These are phyloP conservation scores for Eilema depressum DNA, from an alignment of 2,888 invertebrate genomes.

Conservation along the genomic window DNA sequence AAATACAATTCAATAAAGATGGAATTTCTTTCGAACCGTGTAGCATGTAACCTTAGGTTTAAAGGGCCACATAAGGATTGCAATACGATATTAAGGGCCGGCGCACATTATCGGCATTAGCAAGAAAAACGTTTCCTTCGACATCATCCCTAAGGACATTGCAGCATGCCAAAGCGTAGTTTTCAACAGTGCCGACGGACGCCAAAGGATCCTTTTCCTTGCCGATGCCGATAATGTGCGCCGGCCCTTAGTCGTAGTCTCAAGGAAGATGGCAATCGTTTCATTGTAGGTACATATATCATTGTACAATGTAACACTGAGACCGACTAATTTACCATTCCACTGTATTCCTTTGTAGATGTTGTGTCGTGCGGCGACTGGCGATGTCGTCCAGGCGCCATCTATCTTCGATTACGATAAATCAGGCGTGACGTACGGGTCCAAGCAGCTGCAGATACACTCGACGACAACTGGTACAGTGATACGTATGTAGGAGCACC, in stretches of 20 bases:
- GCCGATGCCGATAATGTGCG: too few species aligned
- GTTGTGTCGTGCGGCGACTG: constrained; percentile 9
- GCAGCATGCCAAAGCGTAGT: too few species aligned
- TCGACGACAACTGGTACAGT: constrained; percentile 39
- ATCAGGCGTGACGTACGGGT: constrained; percentile 58
- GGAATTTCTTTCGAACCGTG: neutral
- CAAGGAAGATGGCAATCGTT: neutral
- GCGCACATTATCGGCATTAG: too few species aligned
- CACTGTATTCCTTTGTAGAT: constrained; percentile 1
- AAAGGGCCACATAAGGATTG: too few species aligned
- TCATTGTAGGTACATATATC: neutral
- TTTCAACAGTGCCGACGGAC: too few species aligned
- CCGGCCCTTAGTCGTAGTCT: too few species aligned
- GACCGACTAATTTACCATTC: neutral
- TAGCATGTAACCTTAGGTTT: too few species aligned
- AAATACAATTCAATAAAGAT: neutral
- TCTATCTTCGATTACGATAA: constrained; percentile 73
- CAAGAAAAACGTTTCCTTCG: too few species aligned
- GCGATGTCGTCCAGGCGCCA: constrained; percentile 27
- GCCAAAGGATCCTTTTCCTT: too few species aligned
- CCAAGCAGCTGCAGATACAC: constrained; percentile 30
- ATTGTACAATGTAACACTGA: neutral
- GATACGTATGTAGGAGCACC: constrained; percentile 25
- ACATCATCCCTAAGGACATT: too few species aligned
- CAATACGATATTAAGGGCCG: too few species aligned